These are phyloP conservation scores for Lepidocolaptes lacrymiger DNA, from an alignment of 2,797 vertebrate species.

Conservation along the genomic window DNA sequence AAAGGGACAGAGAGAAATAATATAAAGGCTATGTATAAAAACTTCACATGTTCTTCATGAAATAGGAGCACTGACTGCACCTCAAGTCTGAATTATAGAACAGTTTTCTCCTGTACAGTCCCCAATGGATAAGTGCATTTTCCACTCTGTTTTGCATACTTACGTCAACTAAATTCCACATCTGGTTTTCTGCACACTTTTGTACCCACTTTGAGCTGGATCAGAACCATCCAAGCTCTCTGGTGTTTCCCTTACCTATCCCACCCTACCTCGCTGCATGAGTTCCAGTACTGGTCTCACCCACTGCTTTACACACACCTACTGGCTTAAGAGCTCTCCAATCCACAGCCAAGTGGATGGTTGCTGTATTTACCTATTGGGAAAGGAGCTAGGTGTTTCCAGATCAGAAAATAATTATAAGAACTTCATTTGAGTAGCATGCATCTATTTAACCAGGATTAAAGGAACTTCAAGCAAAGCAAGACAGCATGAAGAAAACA, in stretches of 20 bases:
- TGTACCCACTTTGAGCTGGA: neutral
- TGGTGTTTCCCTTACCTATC: neutral
- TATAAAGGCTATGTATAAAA: neutral
- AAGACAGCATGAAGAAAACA: neutral
- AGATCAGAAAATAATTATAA: neutral
- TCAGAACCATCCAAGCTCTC: neutral
- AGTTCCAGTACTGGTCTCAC: no score
- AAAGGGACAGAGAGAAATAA: neutral
- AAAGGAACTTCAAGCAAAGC: neutral
- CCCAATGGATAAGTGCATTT: neutral
- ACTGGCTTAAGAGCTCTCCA: no score
- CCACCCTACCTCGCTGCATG: neutral
- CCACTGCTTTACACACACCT: neutral
- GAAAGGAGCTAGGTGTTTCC: neutral
- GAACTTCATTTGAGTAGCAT: neutral
- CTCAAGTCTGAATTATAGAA: neutral
- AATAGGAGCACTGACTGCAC: neutral
- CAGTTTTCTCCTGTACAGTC: neutral
- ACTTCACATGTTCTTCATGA: neutral
- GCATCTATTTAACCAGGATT: neutral
- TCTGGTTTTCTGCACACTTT: neutral
- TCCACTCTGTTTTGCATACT: neutral
- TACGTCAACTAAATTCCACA: neutral
- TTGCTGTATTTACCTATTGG: accelerated
- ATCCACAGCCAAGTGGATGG: no score